Evolutionary conservation across 2,797 vertebrate species (phyloP).

Genomic region (Acrossocheilus wenchowensis): DNA sequence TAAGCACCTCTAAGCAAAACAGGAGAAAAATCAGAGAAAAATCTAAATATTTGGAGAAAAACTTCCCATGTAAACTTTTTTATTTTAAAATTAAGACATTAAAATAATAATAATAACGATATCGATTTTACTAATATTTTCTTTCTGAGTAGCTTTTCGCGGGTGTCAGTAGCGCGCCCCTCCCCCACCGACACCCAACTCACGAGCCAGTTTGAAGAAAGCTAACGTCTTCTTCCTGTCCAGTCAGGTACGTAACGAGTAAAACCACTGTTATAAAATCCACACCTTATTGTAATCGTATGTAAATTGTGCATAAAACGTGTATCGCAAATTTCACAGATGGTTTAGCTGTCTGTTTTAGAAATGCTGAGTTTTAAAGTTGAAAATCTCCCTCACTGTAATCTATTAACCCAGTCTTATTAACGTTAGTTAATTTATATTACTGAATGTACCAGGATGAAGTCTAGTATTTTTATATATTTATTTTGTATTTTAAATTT

Average conservation of each 20-base stretch:
- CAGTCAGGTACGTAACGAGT: conserved; percentile 3
- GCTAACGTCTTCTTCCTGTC: neutral
- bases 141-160: neutral
- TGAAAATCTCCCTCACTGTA: neutral
- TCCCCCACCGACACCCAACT: neutral
- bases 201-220: neutral
- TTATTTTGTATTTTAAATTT: neutral
- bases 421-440: neutral
- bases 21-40: neutral
- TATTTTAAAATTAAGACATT: too few relatives aligned
- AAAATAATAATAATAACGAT: neutral
- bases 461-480: neutral
- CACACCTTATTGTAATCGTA: neutral
- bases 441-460: neutral
- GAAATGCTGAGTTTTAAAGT: neutral
- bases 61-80: neutral
- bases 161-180: neutral
- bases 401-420: neutral
- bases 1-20: neutral
- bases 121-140: neutral
- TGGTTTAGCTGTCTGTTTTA: neutral
- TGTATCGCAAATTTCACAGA: neutral
- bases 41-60: neutral
- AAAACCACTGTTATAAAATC: neutral
- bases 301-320: neutral